Conservation (phyloP, 2,113 vertebrate species). For the Dendrocopos noguchii region DNA sequence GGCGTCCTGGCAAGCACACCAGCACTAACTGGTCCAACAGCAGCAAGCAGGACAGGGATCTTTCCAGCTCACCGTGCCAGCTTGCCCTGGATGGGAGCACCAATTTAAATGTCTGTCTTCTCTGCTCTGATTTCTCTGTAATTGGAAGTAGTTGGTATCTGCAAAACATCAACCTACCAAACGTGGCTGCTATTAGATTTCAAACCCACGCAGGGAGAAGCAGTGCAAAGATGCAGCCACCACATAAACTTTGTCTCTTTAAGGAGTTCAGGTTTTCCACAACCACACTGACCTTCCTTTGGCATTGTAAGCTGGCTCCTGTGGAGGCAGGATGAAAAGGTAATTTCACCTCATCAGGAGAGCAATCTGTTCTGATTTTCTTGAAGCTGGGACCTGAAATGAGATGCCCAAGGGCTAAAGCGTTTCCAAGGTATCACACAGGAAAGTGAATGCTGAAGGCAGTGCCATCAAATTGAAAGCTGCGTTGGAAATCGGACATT, state of each 20-base stretch:
- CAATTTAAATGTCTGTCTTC: not conserved
- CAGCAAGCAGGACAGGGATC: not conserved
- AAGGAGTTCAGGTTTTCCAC: not conserved
- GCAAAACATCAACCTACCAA: not conserved
- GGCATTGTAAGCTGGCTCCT: slow-evolving; percentile 33
- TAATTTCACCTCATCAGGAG: slow-evolving; percentile 54
- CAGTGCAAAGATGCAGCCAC: not conserved
- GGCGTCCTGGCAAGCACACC: not conserved
- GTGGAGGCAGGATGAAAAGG: slow-evolving; percentile 31
- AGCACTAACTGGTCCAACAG: not conserved
- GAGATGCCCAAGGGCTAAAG: not conserved
- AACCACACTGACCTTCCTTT: not conserved
- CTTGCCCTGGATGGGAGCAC: not conserved
- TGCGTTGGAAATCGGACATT: not conserved
- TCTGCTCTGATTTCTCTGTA: not conserved
- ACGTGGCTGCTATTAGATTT: not conserved
- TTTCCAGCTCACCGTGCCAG: not conserved
- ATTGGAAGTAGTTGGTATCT: not conserved
- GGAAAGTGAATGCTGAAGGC: not conserved
- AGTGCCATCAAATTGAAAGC: not conserved
- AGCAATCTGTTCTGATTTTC: slow-evolving; percentile 45
- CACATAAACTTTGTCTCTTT: not conserved
- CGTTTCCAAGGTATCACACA: not conserved
- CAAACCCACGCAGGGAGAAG: not conserved
- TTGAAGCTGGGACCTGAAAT: not conserved